Conservation (phyloP, 2,797 vertebrate species). For the Scomberomorus guttatus region DNA sequence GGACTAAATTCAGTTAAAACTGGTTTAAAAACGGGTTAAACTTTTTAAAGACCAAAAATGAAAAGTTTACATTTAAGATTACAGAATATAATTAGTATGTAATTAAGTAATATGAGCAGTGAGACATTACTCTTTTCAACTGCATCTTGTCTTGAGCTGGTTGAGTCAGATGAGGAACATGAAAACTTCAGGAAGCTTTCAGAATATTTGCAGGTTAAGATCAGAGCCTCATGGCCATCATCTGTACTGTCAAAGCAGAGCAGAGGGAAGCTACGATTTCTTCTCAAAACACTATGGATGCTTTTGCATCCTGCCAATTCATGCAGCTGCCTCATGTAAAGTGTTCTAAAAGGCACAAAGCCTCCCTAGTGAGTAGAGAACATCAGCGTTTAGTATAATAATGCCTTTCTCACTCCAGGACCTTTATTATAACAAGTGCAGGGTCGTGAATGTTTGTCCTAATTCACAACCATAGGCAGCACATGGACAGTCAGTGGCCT, state of each 20-base stretch:
- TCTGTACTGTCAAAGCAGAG: constrained; percentile 28
- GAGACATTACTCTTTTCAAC: constrained; percentile 6
- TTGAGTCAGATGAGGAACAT: constrained; percentile 17
- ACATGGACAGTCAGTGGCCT: no score
- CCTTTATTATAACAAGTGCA: neutral
- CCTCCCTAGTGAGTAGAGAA: neutral
- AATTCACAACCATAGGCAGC: neutral
- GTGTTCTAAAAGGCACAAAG: neutral
- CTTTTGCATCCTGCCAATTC: constrained; percentile 9
- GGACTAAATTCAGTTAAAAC: neutral
- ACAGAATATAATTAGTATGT: neutral
- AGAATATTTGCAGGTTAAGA: constrained; percentile 45
- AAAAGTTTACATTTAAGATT: neutral
- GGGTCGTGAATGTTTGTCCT: neutral
- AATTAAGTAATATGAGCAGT: neutral
- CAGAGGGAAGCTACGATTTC: constrained; percentile 31
- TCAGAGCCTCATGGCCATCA: constrained; percentile 25
- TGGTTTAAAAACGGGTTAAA: neutral
- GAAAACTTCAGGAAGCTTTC: constrained; percentile 49
- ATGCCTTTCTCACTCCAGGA: neutral
- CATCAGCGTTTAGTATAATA: neutral
- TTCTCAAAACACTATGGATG: constrained; percentile 9
- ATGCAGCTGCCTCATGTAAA: constrained; percentile 2
- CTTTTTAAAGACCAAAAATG: neutral
- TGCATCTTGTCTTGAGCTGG: constrained; percentile 2